Conservation (phyloP, 2,888 invertebrate species). For the Prosopocoilus inquinatus region DNA sequence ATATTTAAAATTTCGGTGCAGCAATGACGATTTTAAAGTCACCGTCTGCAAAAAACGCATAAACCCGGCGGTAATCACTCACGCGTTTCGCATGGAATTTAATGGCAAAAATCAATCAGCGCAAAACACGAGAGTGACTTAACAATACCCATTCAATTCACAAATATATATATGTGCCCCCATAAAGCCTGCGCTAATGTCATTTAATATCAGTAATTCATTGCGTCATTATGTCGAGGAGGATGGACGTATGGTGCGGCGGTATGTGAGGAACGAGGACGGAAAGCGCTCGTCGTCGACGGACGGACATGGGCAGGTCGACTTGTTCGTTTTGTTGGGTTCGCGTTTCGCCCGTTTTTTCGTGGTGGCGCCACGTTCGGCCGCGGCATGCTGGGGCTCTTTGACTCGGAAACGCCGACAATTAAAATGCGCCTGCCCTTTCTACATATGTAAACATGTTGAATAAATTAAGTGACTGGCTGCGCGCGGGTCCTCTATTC, state of each 20-base stretch:
- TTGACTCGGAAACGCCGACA: constrained; percentile 40
- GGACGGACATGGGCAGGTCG: background rate
- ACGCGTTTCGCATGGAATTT: too few relatives aligned
- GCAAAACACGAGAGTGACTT: too few relatives aligned
- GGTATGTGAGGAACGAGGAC: background rate
- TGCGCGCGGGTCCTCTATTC: constrained; percentile 21
- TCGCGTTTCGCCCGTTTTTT: constrained; percentile 41
- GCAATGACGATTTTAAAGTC: too few relatives aligned
- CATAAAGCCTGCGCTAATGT: constrained; percentile 7
- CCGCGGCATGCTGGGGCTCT: constrained; percentile 42
- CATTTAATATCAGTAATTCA: constrained; percentile 17
- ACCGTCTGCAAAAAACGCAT: too few relatives aligned
- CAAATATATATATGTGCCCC: constrained; percentile 1
- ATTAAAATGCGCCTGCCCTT: constrained; percentile 47
- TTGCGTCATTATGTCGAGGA: constrained; percentile 13
- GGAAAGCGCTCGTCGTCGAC: background rate
- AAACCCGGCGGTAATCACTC: too few relatives aligned
- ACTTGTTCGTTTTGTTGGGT: constrained; percentile 18
- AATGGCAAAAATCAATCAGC: too few relatives aligned
- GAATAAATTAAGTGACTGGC: constrained; percentile 43
- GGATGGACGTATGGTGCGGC: constrained; percentile 4
- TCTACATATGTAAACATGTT: constrained; percentile 49
- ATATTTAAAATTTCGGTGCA: too few relatives aligned
- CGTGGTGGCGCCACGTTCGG: constrained; percentile 45
- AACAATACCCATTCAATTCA: constrained; percentile 7